Percentiles rank a stretch among this genome's conserved stretches.
Conservation (phyloP, 2,888 invertebrate species). For the Apamea crenata region DNA sequence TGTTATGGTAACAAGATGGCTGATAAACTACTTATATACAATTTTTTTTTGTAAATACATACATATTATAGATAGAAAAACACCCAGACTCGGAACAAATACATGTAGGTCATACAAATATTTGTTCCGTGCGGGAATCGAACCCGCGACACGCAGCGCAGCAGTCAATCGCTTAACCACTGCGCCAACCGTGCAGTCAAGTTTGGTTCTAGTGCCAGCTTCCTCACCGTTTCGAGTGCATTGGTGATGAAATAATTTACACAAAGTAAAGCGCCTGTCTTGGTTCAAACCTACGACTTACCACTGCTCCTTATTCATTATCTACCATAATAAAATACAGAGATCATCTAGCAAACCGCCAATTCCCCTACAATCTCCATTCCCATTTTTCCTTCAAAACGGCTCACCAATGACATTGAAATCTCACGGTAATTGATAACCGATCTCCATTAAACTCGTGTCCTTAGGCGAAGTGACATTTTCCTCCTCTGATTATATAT, state of each 20-base stretch:
- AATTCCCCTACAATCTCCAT: neutral
- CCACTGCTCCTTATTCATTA: neutral
- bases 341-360: neutral
- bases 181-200: too few relatives aligned
- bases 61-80: too few relatives aligned
- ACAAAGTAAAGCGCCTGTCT: neutral
- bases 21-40: too few relatives aligned
- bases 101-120: too few relatives aligned
- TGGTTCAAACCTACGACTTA: neutral
- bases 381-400: neutral
- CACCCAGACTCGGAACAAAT: too few relatives aligned
- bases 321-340: neutral
- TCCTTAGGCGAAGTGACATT: conserved; percentile 63
- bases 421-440: conserved; percentile 49
- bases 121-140: too few relatives aligned
- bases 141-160: too few relatives aligned
- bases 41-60: too few relatives aligned
- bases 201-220: neutral
- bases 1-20: too few relatives aligned
- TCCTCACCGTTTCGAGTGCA: neutral
- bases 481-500: conserved; percentile 58
- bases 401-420: conserved; percentile 15
- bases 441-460: conserved; percentile 55
- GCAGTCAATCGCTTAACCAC: too few relatives aligned
- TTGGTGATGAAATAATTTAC: neutral